phyloP scores from a whole-genome alignment of 1,140 invertebrate species.

The Armadillidium nasatum region DNA sequence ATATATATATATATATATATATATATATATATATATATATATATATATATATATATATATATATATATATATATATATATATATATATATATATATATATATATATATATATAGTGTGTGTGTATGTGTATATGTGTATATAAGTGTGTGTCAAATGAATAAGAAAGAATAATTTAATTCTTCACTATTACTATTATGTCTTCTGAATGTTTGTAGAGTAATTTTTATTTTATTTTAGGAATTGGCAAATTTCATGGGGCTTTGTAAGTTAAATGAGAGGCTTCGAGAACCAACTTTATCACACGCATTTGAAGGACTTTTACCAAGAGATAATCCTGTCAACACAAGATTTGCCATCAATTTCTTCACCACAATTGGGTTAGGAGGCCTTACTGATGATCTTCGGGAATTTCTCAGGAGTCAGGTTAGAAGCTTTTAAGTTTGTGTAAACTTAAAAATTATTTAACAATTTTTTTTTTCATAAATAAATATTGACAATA shows the following conservation, averaged over 20 bases:
- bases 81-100: too few relatives aligned
- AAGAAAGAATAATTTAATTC: too few relatives aligned
- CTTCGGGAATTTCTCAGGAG: slow-evolving; percentile 80
- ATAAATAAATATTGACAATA: not conserved
- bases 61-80: too few relatives aligned
- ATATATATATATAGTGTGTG: too few relatives aligned
- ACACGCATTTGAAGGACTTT: slow-evolving; percentile 81
- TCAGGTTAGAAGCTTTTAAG: slow-evolving; percentile 32
- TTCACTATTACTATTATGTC: too few relatives aligned
- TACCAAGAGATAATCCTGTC: slow-evolving; percentile 91
- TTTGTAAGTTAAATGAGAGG: slow-evolving; percentile 82
- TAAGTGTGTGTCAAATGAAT: too few relatives aligned
- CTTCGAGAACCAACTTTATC: slow-evolving; percentile 84
- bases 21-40: too few relatives aligned
- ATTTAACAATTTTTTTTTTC: too few relatives aligned
- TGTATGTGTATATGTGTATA: too few relatives aligned
- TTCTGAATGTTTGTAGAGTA: too few relatives aligned
- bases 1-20: too few relatives aligned
- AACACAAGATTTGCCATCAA: slow-evolving; percentile 98
- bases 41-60: too few relatives aligned
- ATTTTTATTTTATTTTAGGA: slow-evolving; percentile 63
- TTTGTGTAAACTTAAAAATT: not conserved
- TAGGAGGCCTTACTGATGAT: slow-evolving; percentile 93
- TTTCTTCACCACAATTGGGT: slow-evolving; percentile 97
- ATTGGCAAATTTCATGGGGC: slow-evolving; percentile 90